These are phyloP conservation scores for Caenorhabditis elegans DNA, from an alignment of 1,140 invertebrate genomes.

Conservation along the genomic window DNA sequence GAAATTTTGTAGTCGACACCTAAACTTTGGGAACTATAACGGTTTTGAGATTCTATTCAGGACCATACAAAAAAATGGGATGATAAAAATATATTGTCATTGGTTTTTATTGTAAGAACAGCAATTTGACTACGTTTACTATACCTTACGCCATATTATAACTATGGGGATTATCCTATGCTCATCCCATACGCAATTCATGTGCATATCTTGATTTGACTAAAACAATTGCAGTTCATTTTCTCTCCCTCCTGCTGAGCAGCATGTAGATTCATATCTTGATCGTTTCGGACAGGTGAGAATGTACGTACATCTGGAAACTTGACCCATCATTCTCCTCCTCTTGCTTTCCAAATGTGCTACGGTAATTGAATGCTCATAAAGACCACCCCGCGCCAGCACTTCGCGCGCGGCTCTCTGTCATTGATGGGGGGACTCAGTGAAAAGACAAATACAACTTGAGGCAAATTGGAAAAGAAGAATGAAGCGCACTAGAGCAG, in stretches of 20 bases:
- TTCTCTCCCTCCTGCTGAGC: background rate
- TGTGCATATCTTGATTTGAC: background rate
- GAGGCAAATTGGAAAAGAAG: conserved; percentile 29
- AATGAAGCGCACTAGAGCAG: conserved; percentile 14
- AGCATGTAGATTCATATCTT: conserved; percentile 18
- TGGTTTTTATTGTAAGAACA: no score
- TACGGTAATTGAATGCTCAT: conserved; percentile 31
- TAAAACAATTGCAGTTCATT: background rate
- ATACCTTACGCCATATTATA: background rate
- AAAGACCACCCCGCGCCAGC: conserved; percentile 27
- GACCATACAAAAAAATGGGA: no score
- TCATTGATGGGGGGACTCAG: conserved; percentile 14
- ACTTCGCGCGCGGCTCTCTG: background rate
- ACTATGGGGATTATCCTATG: background rate
- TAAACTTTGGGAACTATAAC: no score
- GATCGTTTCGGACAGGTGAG: conserved; percentile 28
- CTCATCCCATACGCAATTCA: background rate
- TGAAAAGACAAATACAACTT: conserved; percentile 33
- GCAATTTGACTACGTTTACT: background rate
- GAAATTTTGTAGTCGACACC: background rate
- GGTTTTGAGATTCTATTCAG: no score
- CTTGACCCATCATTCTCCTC: background rate
- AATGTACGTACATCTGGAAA: conserved; percentile 21
- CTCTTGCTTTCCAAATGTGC: conserved; percentile 1
- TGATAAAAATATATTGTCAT: no score